A percentile compares a stretch with the other conserved stretches of the same genome.
Conservation (phyloP, 2,888 invertebrate genomes). For the Rosalia funebris region DNA sequence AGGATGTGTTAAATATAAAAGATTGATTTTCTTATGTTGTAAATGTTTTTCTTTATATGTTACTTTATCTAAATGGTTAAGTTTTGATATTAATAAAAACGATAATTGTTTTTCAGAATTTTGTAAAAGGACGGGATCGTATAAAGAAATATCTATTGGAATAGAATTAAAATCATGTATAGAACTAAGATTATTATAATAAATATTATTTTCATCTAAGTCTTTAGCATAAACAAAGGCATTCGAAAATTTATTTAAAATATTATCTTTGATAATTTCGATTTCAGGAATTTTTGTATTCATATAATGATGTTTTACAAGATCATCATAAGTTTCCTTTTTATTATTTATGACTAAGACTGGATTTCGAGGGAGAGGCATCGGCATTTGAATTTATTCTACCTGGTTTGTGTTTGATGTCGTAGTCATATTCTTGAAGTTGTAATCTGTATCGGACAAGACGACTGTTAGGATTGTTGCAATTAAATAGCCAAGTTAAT, state of each 20-base stretch:
- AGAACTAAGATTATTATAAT: conserved; percentile 20
- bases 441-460: conserved; percentile 52
- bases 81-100: conserved; percentile 14
- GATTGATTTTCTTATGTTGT: not conserved
- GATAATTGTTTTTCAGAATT: not conserved
- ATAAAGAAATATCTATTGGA: not conserved
- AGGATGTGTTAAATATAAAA: not conserved
- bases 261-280: conserved; percentile 27
- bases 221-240: conserved; percentile 31
- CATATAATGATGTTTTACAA: conserved; percentile 32
- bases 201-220: conserved; percentile 32
- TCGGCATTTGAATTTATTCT: conserved; percentile 52
- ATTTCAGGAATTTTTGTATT: conserved; percentile 24
- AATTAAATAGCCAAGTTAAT: conserved; percentile 49
- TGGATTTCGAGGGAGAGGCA: conserved; percentile 21
- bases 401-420: conserved; percentile 52
- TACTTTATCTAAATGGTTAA: conserved; percentile 13
- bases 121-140: not conserved
- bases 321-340: conserved; percentile 19
- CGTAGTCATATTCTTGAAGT: conserved; percentile 54
- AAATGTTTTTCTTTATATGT: not conserved
- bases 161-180: conserved; percentile 27
- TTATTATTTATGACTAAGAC: not conserved
- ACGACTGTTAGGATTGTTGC: conserved; percentile 50
- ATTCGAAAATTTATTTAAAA: conserved; percentile 29